Base-by-base conservation (phyloP, 2,113 vertebrate species). In the Takifugu flavidus region DNA sequence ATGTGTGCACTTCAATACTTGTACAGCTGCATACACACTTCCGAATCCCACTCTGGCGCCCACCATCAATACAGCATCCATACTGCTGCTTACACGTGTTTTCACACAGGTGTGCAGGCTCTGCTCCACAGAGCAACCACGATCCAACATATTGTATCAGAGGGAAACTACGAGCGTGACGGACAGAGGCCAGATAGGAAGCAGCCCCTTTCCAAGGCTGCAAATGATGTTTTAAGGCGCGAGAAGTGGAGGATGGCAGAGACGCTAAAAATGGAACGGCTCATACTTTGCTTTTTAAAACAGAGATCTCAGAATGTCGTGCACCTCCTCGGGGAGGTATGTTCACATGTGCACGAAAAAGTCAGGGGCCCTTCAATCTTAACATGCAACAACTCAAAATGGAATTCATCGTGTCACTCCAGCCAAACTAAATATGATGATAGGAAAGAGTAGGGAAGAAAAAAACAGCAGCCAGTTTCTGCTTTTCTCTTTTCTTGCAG, bases 101-200 rank as follows among this genome's bases (percentile, higher is more conserved):
- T 31, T 56, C 52, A 34, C 54, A 50, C 42, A 53, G 15, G 59
- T 51, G 73, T 12, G 49, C 6, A 12, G 65, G 64, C 45, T 25
- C 49, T 59, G 69, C 67, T 69, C 70, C 75, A 75, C 50, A 69
- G 70, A 72, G 67, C 72, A 77, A 63, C 77, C 76, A 70, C 74
- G 64, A 76, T 29, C 68, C 53, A 74, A 68, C 80, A 58, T 60
- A 55, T 55, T 74, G 46, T 68, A 51, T 78, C 67, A 8, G 62
- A 72, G 80, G 75, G 69, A 82, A 83, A 56, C 64, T 66, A 69
- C 13, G 67, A 56, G 51, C 56, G 61, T 65, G 78, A 84, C 8
- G 25, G 77, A 81, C 71, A 70, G 27, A 59, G 59, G 43, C 11
- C 7, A 55, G 59, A 56, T 27, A 25, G 43, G 64, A 10, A 31